Percentiles rank a stretch among this genome's conserved stretches.
phyloP scores from a whole-genome alignment of 2,797 vertebrate genomes.

The Chiroxiphia lanceolata region DNA sequence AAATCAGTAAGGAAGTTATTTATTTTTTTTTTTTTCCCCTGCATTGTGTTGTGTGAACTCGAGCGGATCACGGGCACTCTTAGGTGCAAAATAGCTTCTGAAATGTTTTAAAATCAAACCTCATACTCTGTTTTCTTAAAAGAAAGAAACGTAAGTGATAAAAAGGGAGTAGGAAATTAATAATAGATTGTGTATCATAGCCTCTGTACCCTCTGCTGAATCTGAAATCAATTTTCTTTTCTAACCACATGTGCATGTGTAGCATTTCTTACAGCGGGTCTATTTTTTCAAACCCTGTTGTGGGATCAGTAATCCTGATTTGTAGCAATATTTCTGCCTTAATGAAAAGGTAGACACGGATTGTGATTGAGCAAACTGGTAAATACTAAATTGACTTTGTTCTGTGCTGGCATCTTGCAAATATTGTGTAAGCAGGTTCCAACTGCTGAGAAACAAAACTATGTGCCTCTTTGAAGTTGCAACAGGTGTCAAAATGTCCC shows the following conservation, averaged over 20 bases:
- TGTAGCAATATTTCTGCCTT: background rate
- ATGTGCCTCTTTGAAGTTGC: background rate
- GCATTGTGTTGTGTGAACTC: background rate
- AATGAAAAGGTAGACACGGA: background rate
- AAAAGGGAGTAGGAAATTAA: background rate
- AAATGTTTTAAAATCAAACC: background rate
- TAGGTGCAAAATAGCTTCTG: background rate
- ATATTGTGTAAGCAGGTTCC: slow-evolving; percentile 1
- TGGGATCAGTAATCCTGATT: background rate
- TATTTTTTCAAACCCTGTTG: background rate
- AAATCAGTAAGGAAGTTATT: background rate
- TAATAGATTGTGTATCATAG: background rate
- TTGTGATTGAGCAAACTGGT: background rate
- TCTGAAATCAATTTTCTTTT: background rate
- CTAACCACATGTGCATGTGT: background rate
- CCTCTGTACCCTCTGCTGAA: background rate
- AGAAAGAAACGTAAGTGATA: background rate
- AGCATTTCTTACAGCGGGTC: background rate
- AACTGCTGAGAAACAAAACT: background rate
- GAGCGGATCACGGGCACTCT: background rate
- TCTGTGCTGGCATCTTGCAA: background rate
- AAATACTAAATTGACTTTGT: background rate
- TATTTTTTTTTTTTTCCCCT: background rate
- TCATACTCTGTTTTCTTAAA: background rate
- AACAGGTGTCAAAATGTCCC: background rate